Evolutionary conservation across 2,888 invertebrate genomes (phyloP).

Genomic region (Diadromus collaris): DNA sequence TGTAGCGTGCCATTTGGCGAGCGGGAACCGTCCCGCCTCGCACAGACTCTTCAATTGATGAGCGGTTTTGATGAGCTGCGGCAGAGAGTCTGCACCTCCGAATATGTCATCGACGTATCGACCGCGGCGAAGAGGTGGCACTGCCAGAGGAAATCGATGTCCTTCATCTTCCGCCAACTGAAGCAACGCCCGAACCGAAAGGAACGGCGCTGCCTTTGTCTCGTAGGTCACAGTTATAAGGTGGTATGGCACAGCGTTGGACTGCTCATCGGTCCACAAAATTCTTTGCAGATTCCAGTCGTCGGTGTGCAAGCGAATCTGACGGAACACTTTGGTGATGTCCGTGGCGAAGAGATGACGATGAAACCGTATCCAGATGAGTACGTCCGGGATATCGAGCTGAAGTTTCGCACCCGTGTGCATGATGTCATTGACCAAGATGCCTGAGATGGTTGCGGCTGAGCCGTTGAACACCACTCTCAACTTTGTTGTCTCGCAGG

Average conservation of each 20-base stretch:
- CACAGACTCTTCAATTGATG: slow-evolving; percentile 33
- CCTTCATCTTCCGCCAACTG: slow-evolving; percentile 57
- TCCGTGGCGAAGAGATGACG: slow-evolving; percentile 21
- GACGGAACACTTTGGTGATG: slow-evolving; percentile 31
- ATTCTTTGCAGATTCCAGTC: slow-evolving; percentile 25
- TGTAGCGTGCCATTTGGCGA: slow-evolving; percentile 49
- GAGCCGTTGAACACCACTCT: slow-evolving; percentile 28
- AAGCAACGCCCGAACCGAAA: slow-evolving; percentile 40
- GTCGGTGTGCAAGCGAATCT: slow-evolving; percentile 19
- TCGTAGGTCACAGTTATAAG: slow-evolving; percentile 50
- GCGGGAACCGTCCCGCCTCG: slow-evolving; percentile 49
- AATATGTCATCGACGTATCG: slow-evolving; percentile 62
- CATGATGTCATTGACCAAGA: not conserved
- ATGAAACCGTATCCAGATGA: slow-evolving; percentile 23
- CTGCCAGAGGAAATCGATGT: slow-evolving; percentile 27
- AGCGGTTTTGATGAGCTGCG: slow-evolving; percentile 36
- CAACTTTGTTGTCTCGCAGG: not conserved
- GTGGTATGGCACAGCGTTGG: not conserved
- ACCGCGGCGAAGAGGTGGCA: slow-evolving; percentile 27
- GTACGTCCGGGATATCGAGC: slow-evolving; percentile 22
- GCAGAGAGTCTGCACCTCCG: slow-evolving; percentile 47
- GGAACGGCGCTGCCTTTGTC: slow-evolving; percentile 44
- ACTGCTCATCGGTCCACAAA: slow-evolving; percentile 1
- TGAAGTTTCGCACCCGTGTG: slow-evolving; percentile 19
- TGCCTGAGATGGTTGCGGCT: not conserved